Conservation (phyloP, 2,113 vertebrate genomes). For the Euleptes europaea region DNA sequence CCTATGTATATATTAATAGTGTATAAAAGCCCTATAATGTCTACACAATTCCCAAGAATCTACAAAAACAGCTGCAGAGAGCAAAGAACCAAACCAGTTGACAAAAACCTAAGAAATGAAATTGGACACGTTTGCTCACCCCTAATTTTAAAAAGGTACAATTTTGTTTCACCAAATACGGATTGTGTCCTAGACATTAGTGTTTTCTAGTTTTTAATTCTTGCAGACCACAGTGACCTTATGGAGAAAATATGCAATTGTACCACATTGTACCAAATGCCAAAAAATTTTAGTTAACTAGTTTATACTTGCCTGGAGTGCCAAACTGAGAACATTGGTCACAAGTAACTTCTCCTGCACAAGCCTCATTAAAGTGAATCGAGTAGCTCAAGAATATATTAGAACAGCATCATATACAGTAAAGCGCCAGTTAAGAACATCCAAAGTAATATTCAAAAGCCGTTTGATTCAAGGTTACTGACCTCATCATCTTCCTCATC, state of each 20-base stretch:
- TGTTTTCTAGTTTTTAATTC: background rate
- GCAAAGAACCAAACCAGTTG: no score
- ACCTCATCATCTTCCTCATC: conserved; percentile 63
- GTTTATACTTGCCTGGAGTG: background rate
- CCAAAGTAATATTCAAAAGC: background rate
- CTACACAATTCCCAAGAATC: no score
- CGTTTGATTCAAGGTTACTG: conserved; percentile 10
- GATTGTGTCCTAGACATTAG: background rate
- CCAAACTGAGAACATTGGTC: background rate
- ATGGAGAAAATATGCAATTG: background rate
- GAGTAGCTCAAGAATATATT: background rate
- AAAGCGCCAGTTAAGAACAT: background rate
- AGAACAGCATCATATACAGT: background rate
- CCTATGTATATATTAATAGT: no score
- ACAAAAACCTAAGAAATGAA: no score
- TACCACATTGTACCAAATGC: background rate
- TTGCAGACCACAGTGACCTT: background rate
- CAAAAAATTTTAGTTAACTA: background rate
- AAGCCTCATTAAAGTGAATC: background rate
- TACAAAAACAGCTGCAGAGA: no score
- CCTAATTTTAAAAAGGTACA: background rate
- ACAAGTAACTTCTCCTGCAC: background rate
- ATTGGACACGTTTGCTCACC: no score
- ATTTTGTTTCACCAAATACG: background rate
- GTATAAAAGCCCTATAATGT: no score